These are phyloP conservation scores for Alouatta palliata DNA, from an alignment of 2,113 vertebrate species.

Conservation along the genomic window DNA sequence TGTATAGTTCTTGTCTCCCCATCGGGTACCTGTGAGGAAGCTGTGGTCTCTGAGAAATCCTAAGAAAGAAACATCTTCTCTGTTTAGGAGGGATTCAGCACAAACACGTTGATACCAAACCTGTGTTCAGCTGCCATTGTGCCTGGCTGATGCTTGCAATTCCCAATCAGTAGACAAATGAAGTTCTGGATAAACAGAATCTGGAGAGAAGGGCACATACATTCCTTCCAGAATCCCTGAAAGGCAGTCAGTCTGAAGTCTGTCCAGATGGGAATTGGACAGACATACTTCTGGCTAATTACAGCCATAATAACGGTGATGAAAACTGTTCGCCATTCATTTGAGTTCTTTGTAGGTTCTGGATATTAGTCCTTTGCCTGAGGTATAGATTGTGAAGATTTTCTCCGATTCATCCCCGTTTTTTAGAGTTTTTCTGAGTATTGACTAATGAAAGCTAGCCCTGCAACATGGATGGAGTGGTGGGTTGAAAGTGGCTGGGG, in stretches of 20 bases:
- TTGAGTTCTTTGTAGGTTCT: too few relatives aligned
- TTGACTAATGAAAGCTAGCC: background rate
- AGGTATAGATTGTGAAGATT: too few relatives aligned
- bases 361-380: too few relatives aligned
- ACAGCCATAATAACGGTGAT: fast-evolving
- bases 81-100: conserved; percentile 37
- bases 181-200: conserved; percentile 59
- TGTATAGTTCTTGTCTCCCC: background rate
- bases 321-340: fast-evolving
- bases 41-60: conserved; percentile 43
- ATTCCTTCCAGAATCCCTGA: background rate
- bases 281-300: fast-evolving
- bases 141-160: background rate
- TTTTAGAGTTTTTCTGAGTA: background rate
- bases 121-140: background rate
- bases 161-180: conserved; percentile 52
- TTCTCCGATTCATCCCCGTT: too few relatives aligned
- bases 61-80: conserved; percentile 21
- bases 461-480: fast-evolving
- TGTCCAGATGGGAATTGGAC: background rate
- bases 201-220: background rate
- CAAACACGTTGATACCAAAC: background rate
- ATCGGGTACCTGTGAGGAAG: conserved; percentile 44
- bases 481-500: too few relatives aligned
- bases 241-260: background rate